Base-by-base conservation (phyloP, 2,113 vertebrate genomes). In the Chrysochloris asiatica region DNA sequence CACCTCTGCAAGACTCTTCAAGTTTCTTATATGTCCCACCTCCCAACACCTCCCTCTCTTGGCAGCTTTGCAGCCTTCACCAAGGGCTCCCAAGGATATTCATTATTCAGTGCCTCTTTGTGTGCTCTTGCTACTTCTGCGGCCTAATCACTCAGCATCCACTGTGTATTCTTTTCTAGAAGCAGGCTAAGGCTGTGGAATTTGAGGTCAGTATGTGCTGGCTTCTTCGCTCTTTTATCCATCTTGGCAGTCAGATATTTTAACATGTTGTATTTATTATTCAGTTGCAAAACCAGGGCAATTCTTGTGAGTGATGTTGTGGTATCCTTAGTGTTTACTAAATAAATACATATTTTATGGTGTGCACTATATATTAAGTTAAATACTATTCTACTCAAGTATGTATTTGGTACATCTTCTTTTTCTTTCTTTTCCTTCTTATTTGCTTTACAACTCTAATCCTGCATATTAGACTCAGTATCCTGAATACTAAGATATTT, bases 331-430 rank as follows among this genome's bases (percentile, higher is more conserved):
- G 65, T 80, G 17, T 91, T 95, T 88, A 90, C 28, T 56, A 91
- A 91, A 83, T 73, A 90, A 88, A 96, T 94, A 38, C 48, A 56
- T 81, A 83, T 75, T 88, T 96, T 78, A 90, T 78, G 33, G 69
- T 71, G 26, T 72, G 3, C 41, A 75, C 88, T 88, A 90, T 92
- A 92, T 92, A 87, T 91, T 83, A 90, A 59, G 69, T 69, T 91
- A 93, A 92, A 54, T 41, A 38, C 56, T 69, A 91, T 83, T 86
- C 24, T 48, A 73, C 19, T 83, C 69, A 43, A 56, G 21, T 36
- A 24, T 72, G 43, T 52, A 59, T 90, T 71, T 85, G 71, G 7
- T 82, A 17, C 47, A 69, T 81, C 78, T 73, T 47, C 43, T 79
- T 77, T 78, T 24, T 11, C 56, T 54, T n/a, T 22, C 1, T 72